Conservation (phyloP, 1,140 invertebrate species). For the Cardiocondyla obscurior region DNA sequence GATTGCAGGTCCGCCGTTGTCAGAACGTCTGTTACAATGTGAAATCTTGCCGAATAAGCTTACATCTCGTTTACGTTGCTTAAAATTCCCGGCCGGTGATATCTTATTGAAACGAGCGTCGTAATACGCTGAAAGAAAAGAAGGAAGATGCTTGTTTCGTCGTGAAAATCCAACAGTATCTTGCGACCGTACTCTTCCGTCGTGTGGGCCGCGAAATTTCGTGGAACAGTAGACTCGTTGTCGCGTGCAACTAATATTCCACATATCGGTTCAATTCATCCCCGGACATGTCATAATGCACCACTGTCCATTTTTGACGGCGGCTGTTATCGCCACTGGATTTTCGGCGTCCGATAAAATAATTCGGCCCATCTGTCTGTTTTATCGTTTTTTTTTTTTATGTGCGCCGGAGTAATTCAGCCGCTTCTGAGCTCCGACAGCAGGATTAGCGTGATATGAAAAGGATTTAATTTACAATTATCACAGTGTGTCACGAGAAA, state of each 20-base stretch:
- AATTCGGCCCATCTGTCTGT: neutral
- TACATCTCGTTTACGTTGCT: neutral
- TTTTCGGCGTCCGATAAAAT: neutral
- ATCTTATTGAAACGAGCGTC: constrained; percentile 24
- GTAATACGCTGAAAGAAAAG: neutral
- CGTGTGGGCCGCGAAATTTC: neutral
- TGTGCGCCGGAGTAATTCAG: neutral
- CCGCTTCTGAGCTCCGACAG: neutral
- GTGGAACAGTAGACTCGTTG: constrained; percentile 1
- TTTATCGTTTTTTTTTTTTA: too few relatives aligned
- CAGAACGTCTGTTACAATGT: neutral
- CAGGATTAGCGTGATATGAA: neutral
- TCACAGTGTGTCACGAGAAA: neutral
- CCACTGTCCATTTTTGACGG: neutral
- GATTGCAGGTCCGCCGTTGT: neutral
- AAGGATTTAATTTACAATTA: neutral
- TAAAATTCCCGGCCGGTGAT: neutral
- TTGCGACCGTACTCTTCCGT: neutral
- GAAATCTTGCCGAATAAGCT: neutral
- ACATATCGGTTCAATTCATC: neutral
- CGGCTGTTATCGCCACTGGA: neutral
- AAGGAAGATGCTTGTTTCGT: neutral
- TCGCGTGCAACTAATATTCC: neutral
- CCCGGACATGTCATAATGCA: neutral
- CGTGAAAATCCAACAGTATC: neutral